Conservation (phyloP, 2,113 vertebrate species). For the Ophiodon elongatus region DNA sequence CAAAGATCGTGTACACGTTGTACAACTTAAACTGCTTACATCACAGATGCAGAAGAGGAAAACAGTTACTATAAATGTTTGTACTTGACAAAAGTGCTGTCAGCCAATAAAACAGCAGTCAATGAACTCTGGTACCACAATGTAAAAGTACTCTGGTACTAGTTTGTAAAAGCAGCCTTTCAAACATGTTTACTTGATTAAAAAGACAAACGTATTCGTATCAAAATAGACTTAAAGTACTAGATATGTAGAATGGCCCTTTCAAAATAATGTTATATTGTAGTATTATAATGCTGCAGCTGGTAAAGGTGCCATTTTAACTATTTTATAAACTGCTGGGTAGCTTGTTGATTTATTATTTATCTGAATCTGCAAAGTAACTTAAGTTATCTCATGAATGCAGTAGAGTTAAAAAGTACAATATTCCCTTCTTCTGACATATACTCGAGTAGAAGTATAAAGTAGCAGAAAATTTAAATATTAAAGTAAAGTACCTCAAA, state of each 20-base stretch:
- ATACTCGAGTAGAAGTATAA: too few species aligned
- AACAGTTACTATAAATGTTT: background rate
- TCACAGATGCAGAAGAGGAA: background rate
- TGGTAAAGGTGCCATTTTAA: too few species aligned
- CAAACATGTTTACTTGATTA: too few species aligned
- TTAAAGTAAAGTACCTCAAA: too few species aligned
- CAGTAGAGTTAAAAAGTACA: background rate
- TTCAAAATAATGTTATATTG: background rate
- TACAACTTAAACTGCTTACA: background rate
- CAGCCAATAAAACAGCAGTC: background rate
- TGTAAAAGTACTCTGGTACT: background rate
- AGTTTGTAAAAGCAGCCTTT: too few species aligned
- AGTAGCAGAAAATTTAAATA: too few species aligned
- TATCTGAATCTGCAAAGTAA: background rate
- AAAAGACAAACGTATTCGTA: background rate
- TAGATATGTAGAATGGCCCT: background rate
- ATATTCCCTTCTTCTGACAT: too few species aligned
- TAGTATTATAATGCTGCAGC: background rate
- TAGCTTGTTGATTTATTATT: background rate
- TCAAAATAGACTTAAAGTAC: background rate
- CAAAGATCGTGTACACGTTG: background rate
- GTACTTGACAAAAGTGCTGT: background rate
- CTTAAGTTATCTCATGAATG: too few species aligned
- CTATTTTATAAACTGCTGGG: too few species aligned
- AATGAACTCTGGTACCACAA: background rate